Base-by-base conservation (phyloP, 1,140 invertebrate genomes). In the Zaprionus davidi region DNA sequence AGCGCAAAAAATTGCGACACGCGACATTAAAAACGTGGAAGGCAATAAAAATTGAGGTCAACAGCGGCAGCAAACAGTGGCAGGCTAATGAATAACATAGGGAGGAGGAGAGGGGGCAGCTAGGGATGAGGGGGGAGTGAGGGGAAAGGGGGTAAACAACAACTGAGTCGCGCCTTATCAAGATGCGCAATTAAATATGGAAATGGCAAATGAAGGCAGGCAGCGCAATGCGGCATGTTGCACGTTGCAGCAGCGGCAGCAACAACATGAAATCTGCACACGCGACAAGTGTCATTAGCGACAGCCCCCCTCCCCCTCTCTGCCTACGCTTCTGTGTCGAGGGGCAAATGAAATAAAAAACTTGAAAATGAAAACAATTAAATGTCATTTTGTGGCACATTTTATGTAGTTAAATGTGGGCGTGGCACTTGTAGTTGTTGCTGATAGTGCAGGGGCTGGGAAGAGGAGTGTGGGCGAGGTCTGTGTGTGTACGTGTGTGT, bases 121-220 rank as follows among this genome's bases (percentile, higher is more conserved):
- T 38, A 70, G 63, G 65, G 28, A 53, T 20, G 17, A n/a, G 36
- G 36, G 22, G 20, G 28, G 24, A 2, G 55, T 31, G 26, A 28
- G 34, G 15, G 20, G 20, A 7, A 44, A 20, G 24, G 15, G 46
- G n/a, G n/a, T 46, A 46, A 17, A 57, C 20, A 36, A 70, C 44
- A 71, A 64, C 36, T 58, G 72, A 64, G 67, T 63, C 63, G 53
- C 20, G 65, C 12, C 66, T 90, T 88, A 88, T 88, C 85, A 88
- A 88, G 85, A 88, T 88, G 85, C 76, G 85, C 85, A 88, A 88
- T 88, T 88, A 88, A 88, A 88, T 88, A 88, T 88, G 85, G 85
- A 85, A 88, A 88, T 88, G 85, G 76, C 85, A 84, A 86, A 81
- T 75, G 75, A 38, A 76, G 79, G 79, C 70, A 22, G 38, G 69